phyloP scores from a whole-genome alignment of 2,797 vertebrate genomes.

The Onychomys leucogaster region DNA sequence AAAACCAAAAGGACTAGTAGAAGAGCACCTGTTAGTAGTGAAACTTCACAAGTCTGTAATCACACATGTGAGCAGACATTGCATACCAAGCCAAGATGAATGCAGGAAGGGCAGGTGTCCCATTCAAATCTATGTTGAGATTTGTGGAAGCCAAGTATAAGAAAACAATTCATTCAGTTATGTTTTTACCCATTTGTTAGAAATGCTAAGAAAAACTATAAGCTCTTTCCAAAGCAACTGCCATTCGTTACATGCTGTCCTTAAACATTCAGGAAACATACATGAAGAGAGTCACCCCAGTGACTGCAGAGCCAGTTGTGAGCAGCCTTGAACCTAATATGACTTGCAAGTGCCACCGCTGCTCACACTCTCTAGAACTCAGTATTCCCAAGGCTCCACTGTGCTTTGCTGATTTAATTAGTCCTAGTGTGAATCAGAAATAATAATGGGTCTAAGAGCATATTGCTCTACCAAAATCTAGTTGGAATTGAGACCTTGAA shows the following conservation, averaged over 20 bases:
- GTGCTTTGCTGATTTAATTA: background rate
- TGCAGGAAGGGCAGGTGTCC: background rate
- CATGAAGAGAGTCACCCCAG: background rate
- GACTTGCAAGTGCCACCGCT: background rate
- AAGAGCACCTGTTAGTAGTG: background rate
- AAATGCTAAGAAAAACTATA: background rate
- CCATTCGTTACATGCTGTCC: background rate
- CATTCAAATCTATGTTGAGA: background rate
- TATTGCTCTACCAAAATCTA: conserved; percentile 83
- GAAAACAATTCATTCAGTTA: background rate
- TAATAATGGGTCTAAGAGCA: background rate
- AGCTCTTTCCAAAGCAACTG: background rate
- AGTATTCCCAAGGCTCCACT: background rate
- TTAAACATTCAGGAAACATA: background rate
- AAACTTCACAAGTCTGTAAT: background rate
- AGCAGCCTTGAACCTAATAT: background rate
- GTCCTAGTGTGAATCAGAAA: background rate
- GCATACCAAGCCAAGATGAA: background rate
- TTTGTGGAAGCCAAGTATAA: background rate
- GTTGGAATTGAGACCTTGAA: conserved; percentile 84
- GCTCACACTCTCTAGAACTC: background rate
- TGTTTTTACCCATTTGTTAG: background rate
- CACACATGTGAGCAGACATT: background rate
- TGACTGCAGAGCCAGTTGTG: too few species aligned
- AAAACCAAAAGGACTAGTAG: background rate